Evolutionary conservation across 1,140 invertebrate genomes (phyloP), one percentile per base, ranked within the genome.

Genomic region (Aphaenogaster rudis): DNA sequence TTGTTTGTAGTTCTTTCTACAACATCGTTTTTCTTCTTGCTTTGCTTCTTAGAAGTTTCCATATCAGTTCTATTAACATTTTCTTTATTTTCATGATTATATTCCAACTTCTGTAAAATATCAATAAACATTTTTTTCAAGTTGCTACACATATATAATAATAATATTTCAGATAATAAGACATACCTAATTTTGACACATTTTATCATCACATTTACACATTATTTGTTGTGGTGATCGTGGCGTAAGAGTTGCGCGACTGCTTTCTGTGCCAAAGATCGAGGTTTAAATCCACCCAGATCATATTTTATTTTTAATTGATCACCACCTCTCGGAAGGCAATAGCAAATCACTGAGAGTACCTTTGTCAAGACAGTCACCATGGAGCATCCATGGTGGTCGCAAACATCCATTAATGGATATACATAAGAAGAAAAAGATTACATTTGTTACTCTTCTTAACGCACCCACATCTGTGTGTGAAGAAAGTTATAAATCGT

Each of bases 111-210:
- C 36, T 66, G 0, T 3, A 71, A 71, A 81, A 33, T 50, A 54
- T 21, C 21, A 80, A 21, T 69, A 52, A 42, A n/a, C 28, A 28
- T 21, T 64, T 15, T 69, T 50, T 72, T 15, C 9, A 39, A 39
- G 17, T 48, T 54, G 5, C 4, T 50, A 42, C 28, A 28, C 28
- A 28, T 28, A 28, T 28, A 36, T 36, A 33, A 15, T 45, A 63
- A 15, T 39, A 4, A 64, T 8, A 15, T 48, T 42, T 5, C 0
- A 67, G 69, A 17, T 33, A 54, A 48, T 28, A 93, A 21, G 21
- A 21, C 21, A 21, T 21, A 21, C 93, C 67, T 93, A 88, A 86
- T 94, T 94, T 79, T 86, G 57, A 48, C 93, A 94, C 2, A n/a
- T 3, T 21, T 9, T n/a, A 36, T 81, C 63, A 9, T 80, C 84